Evolutionary conservation across 2,888 invertebrate genomes (phyloP).

Genomic region (Calliphora vomitoria): DNA sequence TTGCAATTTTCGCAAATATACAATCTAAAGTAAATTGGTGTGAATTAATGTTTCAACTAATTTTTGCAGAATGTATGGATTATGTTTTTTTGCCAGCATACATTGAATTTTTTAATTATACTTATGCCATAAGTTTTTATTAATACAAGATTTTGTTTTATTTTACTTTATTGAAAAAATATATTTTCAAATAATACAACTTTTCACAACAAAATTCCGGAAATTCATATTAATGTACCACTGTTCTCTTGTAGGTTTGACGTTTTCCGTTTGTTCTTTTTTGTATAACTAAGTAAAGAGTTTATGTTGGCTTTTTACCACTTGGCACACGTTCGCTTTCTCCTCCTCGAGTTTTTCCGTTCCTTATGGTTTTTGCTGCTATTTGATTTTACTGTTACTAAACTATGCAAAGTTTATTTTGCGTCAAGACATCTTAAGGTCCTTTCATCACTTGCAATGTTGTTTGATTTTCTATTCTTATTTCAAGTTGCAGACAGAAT

Average conservation of each 20-base stretch:
- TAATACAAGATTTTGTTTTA: too few relatives aligned
- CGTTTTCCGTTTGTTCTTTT: not conserved
- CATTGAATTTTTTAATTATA: too few relatives aligned
- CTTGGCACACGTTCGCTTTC: conserved; percentile 57
- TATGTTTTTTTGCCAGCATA: too few relatives aligned
- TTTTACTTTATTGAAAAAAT: too few relatives aligned
- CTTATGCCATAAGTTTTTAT: too few relatives aligned
- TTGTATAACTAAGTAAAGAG: not conserved
- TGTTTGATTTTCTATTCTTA: conserved; percentile 24
- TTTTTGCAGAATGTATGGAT: too few relatives aligned
- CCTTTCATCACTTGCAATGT: conserved; percentile 28
- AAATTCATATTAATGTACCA: not conserved
- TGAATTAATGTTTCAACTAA: too few relatives aligned
- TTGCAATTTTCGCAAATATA: too few relatives aligned
- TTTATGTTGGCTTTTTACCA: conserved; percentile 57
- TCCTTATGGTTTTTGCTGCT: not conserved
- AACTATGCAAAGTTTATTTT: conserved; percentile 64
- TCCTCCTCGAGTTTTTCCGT: not conserved
- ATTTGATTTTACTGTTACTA: conserved; percentile 29
- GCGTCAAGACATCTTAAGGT: conserved; percentile 51
- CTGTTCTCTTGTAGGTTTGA: not conserved
- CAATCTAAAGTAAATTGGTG: too few relatives aligned
- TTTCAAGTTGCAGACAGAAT: conserved; percentile 19
- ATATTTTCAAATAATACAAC: too few relatives aligned
- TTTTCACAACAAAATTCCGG: too few relatives aligned